A percentile compares a stretch with the other conserved stretches of the same genome.
Evolutionary conservation across 2,888 invertebrate species (phyloP).

Genomic region (Myopa testacea): DNA sequence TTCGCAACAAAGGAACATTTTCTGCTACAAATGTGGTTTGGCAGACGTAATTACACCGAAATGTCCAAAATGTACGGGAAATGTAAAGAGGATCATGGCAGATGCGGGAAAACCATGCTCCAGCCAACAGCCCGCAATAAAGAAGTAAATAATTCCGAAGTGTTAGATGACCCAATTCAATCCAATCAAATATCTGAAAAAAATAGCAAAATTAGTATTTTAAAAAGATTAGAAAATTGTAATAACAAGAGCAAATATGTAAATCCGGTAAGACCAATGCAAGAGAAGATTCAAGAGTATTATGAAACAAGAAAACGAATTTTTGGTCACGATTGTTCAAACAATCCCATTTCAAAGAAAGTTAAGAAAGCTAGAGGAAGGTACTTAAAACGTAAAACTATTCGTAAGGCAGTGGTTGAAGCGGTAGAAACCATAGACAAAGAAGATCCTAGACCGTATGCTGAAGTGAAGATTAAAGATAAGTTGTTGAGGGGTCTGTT

Average conservation of each 20-base stretch:
- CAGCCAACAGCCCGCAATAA: background rate
- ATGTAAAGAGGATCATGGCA: no score
- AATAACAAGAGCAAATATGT: background rate
- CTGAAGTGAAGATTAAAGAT: no score
- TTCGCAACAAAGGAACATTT: background rate
- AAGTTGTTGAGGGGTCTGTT: no score
- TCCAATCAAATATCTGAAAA: background rate
- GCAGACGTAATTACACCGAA: no score
- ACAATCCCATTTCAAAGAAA: background rate
- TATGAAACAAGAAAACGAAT: background rate
- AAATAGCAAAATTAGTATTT: background rate
- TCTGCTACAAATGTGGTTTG: background rate
- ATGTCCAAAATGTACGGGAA: no score
- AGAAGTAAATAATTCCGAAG: background rate
- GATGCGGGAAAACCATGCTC: background rate
- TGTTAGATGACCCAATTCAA: background rate
- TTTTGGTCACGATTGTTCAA: background rate
- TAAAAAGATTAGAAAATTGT: background rate
- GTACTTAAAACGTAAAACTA: background rate
- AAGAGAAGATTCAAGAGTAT: background rate
- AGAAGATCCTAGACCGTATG: no score
- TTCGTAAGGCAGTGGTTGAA: background rate
- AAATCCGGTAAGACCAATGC: background rate
- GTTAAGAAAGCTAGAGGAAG: background rate
- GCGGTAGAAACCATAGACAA: background rate